Evolutionary conservation across 1,140 invertebrate species (phyloP).

Genomic region (Portunus trituberculatus): DNA sequence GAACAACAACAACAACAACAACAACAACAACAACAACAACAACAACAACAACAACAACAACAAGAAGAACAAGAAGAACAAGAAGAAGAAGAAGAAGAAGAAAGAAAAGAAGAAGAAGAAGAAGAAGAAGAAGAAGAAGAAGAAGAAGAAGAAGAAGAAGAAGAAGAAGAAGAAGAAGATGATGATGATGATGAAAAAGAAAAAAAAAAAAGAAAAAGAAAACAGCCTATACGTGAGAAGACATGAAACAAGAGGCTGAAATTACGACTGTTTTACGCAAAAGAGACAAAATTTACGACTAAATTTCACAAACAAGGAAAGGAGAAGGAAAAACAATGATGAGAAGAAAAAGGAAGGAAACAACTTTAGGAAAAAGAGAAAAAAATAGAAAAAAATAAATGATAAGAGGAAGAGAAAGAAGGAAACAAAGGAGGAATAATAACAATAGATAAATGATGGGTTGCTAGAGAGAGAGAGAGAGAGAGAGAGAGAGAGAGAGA

Average conservation of each 20-base stretch:
- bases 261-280: too few species aligned
- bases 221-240: too few species aligned
- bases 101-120: neutral
- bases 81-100: neutral
- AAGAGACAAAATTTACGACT: too few species aligned
- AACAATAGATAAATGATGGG: too few species aligned
- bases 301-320: too few species aligned
- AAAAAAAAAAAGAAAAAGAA: neutral
- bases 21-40: neutral
- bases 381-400: too few species aligned
- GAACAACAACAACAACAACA: neutral
- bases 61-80: neutral
- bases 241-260: too few species aligned
- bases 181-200: neutral
- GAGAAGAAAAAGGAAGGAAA: too few species aligned
- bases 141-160: neutral
- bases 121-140: neutral
- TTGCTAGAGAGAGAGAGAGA: neutral
- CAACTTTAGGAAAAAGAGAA: too few species aligned
- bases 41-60: neutral
- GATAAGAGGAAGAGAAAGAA: too few species aligned
- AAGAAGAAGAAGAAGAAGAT: neutral
- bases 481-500: neutral
- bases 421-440: too few species aligned
- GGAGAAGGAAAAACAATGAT: too few species aligned